Percentiles rank a stretch among this genome's conserved stretches.
Conservation (phyloP, 2,113 vertebrate genomes). For the Phrynosoma platyrhinos region DNA sequence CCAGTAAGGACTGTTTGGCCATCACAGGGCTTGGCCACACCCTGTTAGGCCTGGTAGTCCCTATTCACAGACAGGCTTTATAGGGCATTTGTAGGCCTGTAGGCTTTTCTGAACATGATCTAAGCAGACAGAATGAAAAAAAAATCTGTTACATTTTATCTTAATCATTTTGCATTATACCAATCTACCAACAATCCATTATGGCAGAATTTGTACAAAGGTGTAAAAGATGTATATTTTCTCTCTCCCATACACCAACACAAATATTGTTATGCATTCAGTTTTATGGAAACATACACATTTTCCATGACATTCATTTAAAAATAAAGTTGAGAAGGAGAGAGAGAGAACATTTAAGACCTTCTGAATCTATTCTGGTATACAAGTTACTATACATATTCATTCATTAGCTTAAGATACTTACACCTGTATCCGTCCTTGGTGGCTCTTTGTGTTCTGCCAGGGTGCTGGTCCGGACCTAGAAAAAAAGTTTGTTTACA, state of each 20-base stretch:
- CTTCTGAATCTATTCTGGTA: background rate
- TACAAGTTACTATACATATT: background rate
- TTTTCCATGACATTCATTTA: background rate
- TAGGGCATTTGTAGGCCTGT: too few species aligned
- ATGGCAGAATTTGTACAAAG: background rate
- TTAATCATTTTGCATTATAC: background rate
- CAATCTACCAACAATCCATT: background rate
- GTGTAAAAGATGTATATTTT: background rate
- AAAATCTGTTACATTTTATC: too few species aligned
- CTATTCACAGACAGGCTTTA: too few species aligned
- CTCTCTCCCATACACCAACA: background rate
- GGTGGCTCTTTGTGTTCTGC: slow-evolving; percentile 77
- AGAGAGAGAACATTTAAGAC: background rate
- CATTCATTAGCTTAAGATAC: slow-evolving; percentile 28
- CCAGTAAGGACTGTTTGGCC: too few species aligned
- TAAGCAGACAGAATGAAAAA: background rate
- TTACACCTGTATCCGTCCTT: slow-evolving; percentile 80
- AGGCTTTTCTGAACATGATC: background rate
- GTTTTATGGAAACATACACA: background rate
- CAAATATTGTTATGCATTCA: background rate
- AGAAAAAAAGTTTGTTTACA: slow-evolving; percentile 37
- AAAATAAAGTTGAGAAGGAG: background rate
- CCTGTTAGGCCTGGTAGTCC: too few species aligned
- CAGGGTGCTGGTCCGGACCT: slow-evolving; percentile 77
- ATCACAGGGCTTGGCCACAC: too few species aligned